Conservation (phyloP, 2,797 vertebrate species). For the Microcaecilia unicolor region DNA sequence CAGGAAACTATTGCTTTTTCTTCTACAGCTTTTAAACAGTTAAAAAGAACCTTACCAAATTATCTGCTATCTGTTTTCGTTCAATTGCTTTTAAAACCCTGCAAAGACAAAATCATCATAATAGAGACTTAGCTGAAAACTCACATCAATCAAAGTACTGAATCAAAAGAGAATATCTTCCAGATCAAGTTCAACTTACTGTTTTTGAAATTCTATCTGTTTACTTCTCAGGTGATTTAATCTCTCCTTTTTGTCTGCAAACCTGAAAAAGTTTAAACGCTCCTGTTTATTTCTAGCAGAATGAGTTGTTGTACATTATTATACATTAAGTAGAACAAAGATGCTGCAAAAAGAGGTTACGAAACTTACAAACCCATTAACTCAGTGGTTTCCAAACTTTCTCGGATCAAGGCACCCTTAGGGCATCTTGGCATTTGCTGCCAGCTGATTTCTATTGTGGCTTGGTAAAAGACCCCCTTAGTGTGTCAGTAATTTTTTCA, state of each 20-base stretch:
- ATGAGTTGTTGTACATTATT: background rate
- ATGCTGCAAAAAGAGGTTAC: background rate
- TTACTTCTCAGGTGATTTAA: constrained; percentile 75
- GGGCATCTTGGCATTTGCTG: too few species aligned
- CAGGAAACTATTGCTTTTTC: too few species aligned
- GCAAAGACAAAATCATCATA: constrained; percentile 2
- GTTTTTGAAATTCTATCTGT: constrained; percentile 80
- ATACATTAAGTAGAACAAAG: background rate
- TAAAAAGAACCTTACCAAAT: constrained; percentile 69
- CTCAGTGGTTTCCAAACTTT: too few species aligned
- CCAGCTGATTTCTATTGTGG: too few species aligned
- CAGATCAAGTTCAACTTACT: constrained; percentile 54
- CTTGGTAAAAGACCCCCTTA: too few species aligned
- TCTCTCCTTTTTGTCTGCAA: constrained; percentile 77
- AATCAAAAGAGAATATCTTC: too few species aligned
- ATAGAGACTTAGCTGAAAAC: too few species aligned
- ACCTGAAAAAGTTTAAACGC: constrained; percentile 65
- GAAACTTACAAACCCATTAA: background rate
- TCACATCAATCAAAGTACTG: too few species aligned
- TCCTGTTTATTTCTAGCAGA: constrained; percentile 8
- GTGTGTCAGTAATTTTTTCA: too few species aligned
- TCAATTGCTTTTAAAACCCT: constrained; percentile 82
- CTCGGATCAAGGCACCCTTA: too few species aligned
- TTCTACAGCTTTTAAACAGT: constrained; percentile 2
- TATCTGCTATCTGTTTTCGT: constrained; percentile 73